Evolutionary conservation across 2,888 invertebrate genomes (phyloP).

Genomic region (Ichneumoninae sp.): DNA sequence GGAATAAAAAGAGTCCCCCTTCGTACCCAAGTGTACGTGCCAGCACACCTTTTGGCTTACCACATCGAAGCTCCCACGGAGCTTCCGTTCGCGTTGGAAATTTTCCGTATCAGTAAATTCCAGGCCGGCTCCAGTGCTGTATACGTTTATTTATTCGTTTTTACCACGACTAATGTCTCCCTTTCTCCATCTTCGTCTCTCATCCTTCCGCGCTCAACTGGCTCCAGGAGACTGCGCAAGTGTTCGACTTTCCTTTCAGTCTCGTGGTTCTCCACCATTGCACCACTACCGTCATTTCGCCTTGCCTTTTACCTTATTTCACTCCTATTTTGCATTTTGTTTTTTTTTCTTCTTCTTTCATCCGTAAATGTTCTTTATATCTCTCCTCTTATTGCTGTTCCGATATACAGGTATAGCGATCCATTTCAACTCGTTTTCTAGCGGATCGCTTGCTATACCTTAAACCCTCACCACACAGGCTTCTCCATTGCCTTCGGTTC

Average conservation of each 20-base stretch:
- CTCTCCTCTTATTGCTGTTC: conserved; percentile 15
- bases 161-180: conserved; percentile 42
- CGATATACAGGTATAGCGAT: conserved; percentile 11
- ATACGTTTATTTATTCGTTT: conserved; percentile 60
- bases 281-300: conserved; percentile 20
- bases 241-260: conserved; percentile 39
- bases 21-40: conserved; percentile 30
- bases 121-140: conserved; percentile 41
- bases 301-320: conserved; percentile 30
- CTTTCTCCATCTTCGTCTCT: conserved; percentile 13
- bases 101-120: conserved; percentile 63
- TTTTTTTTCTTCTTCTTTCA: conserved; percentile 6
- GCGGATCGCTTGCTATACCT: conserved; percentile 7
- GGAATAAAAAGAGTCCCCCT: conserved; percentile 21
- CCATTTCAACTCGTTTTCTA: background rate
- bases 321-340: conserved; percentile 39
- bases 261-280: conserved; percentile 16
- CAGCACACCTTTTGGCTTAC: conserved; percentile 32
- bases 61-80: conserved; percentile 41
- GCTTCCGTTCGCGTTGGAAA: conserved; percentile 42
- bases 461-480: background rate
- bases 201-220: conserved; percentile 8
- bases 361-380: conserved; percentile 37
- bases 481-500: background rate
- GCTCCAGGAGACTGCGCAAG: conserved; percentile 15